Evolutionary conservation across 2,113 vertebrate genomes (phyloP), one percentile per base, ranked within the genome.

Genomic region (Saguinus midas): DNA sequence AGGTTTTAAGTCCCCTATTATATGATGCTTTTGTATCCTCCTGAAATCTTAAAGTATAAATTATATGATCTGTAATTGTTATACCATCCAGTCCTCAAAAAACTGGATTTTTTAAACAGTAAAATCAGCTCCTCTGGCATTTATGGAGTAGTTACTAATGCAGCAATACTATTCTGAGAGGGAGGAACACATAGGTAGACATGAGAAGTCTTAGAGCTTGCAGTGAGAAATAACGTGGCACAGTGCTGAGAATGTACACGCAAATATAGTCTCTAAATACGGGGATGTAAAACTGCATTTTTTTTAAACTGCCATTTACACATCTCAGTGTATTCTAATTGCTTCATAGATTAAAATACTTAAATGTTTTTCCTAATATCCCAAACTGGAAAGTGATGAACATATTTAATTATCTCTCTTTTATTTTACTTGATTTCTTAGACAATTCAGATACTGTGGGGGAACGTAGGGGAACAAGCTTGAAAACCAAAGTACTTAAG

Each of bases 311-410:
- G 61, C 13, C 43, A 76, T 29, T 68, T 95, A 88, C 6, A 92
- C 84, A 83, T 35, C 40, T 79, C 52, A 76, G 32, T n/a, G 13
- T 40, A 81, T 91, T 58, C 57, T n/a, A 37, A 80, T 21, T 89
- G 76, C 17, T 48, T 91, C 70, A 27, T 25, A 80, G 18, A 1
- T 43, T 1, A 93, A 29, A 83, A 80, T n/a, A 94, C 20, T 58
- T 12, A n/a, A 58, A 11, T 8, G 0, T 45, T 86, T 87, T 37
- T 52, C 43, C 20, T 90, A 52, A 64, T 43, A 52, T 37, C 78
- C 25, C 55, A 87, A 94, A 64, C 37, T 92, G 27, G 18, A 97
- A 97, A 91, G 90, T 86, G 89, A 79, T 68, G 16, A 70, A 79
- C 3, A 14, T 57, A 78, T 55, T 82, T 92, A 12, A 37, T 64